These are phyloP conservation scores for Centruroides vittatus DNA, from an alignment of 1,140 invertebrate genomes.

Conservation along the genomic window DNA sequence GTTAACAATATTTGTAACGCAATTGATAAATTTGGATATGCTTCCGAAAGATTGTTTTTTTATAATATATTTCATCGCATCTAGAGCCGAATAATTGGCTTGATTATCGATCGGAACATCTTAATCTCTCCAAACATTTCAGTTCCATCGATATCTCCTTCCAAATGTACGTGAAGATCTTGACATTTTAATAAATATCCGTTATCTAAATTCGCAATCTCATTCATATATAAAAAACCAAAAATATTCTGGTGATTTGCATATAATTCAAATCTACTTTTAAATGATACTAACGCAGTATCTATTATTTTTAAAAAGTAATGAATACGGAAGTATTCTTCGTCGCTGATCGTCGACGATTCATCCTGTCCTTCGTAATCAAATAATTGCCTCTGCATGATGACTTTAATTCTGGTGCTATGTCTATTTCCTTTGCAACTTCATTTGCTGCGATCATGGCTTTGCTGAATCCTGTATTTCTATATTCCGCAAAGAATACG, in stretches of 20 bases:
- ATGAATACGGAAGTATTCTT: not conserved
- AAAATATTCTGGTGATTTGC: not conserved
- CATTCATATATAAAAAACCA: not conserved
- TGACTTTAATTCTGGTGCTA: not conserved
- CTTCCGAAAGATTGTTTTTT: not conserved
- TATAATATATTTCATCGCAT: not conserved
- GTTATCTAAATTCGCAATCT: not conserved
- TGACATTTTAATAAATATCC: not conserved
- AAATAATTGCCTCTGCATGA: not conserved
- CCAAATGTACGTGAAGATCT: not conserved
- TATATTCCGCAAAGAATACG: not conserved
- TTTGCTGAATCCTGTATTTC: not conserved
- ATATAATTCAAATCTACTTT: not conserved
- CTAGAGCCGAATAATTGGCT: not conserved
- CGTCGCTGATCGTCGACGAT: not conserved
- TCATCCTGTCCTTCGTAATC: not conserved
- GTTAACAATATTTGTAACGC: conserved; percentile 6
- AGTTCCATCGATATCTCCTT: not conserved
- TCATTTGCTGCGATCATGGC: not conserved
- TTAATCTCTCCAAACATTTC: not conserved
- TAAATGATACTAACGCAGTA: not conserved
- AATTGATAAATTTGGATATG: not conserved
- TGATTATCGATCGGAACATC: not conserved
- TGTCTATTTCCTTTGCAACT: not conserved
- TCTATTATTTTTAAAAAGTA: not conserved